Conservation (phyloP, 2,888 invertebrate genomes). For the Synergus laeviventris region DNA sequence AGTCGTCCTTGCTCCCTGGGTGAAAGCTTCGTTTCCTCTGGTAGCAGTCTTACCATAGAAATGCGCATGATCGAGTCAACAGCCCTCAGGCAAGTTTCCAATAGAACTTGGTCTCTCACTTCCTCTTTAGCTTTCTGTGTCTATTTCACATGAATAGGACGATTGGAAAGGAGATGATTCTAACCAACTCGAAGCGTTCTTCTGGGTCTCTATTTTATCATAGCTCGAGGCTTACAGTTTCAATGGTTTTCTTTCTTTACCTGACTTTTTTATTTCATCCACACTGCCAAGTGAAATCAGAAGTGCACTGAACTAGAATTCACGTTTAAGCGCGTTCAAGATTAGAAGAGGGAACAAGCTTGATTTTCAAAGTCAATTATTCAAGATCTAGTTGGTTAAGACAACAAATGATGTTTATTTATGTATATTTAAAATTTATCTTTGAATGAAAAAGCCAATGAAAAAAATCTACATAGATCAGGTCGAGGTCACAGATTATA, state of each 20-base stretch:
- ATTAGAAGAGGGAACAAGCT: neutral
- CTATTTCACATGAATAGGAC: constrained; percentile 45
- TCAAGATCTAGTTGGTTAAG: neutral
- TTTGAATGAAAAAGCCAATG: neutral
- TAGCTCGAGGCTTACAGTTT: constrained; percentile 58
- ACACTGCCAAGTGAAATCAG: constrained; percentile 35
- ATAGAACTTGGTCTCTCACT: constrained; percentile 41
- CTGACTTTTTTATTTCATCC: constrained; percentile 48
- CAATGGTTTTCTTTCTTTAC: constrained; percentile 53
- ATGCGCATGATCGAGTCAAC: constrained; percentile 89
- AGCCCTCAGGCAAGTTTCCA: constrained; percentile 83
- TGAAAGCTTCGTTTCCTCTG: constrained; percentile 90
- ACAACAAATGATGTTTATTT: neutral
- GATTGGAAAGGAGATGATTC: constrained; percentile 52
- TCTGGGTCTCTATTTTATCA: constrained; percentile 52
- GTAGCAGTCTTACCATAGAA: constrained; percentile 88
- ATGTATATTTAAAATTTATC: neutral
- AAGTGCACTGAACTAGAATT: constrained; percentile 14
- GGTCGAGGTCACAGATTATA: neutral
- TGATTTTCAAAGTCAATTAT: neutral
- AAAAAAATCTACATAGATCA: neutral
- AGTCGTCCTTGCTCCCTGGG: constrained; percentile 86
- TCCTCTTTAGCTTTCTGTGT: constrained; percentile 20
- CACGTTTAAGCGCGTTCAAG: neutral
- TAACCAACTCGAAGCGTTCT: constrained; percentile 52